Percentiles rank a stretch among this genome's conserved stretches.
phyloP scores from a whole-genome alignment of 2,888 invertebrate genomes.

The Cotesia congregata region DNA sequence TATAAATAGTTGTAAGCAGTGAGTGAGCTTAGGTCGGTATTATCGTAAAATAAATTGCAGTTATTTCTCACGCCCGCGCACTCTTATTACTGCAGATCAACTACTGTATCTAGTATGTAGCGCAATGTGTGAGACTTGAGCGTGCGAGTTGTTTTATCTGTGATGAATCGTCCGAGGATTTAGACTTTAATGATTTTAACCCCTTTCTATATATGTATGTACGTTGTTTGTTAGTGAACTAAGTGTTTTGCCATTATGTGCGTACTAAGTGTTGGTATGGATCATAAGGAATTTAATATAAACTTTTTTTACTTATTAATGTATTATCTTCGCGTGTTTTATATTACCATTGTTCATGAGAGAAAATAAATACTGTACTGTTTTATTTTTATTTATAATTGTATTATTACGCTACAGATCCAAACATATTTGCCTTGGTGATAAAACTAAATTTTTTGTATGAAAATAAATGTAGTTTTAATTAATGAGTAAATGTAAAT shows the following conservation, averaged over 20 bases:
- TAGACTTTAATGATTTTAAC: conserved; percentile 33
- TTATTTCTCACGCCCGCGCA: conserved; percentile 34
- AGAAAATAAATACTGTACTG: background rate
- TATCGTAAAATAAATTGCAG: conserved; percentile 37
- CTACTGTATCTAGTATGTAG: conserved; percentile 9
- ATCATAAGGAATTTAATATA: background rate
- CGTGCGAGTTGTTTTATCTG: conserved; percentile 25
- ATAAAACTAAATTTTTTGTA: background rate
- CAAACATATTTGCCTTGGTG: background rate
- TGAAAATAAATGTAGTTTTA: background rate
- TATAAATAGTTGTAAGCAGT: conserved; percentile 2
- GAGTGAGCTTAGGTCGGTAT: conserved; percentile 13
- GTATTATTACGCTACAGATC: background rate
- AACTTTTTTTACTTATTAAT: background rate
- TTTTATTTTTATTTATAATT: background rate
- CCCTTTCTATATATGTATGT: conserved; percentile 7
- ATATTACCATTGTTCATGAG: background rate
- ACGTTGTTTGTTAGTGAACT: background rate
- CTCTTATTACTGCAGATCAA: background rate
- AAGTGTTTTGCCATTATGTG: background rate
- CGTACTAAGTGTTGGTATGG: background rate
- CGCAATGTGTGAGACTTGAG: background rate
- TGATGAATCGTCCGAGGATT: conserved; percentile 33
- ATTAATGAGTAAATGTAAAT: background rate
- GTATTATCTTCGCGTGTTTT: background rate